Base-by-base conservation (phyloP, 1,140 invertebrate species). In the Cyclargus thomasi region DNA sequence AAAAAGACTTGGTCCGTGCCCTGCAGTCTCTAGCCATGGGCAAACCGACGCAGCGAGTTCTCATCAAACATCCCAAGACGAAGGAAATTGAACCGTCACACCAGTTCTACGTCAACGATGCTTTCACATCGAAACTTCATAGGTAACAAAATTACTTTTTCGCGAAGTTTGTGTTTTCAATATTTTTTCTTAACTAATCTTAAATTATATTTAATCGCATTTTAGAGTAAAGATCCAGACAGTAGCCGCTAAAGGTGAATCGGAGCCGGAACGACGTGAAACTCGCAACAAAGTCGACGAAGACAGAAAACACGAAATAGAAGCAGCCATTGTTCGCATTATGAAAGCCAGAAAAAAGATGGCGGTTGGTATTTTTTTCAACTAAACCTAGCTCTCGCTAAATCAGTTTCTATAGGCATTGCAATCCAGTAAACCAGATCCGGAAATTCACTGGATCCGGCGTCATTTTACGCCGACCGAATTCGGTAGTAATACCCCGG, bases 221-320 rank as follows among this genome's bases (percentile, higher is more conserved):
- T 66, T 75, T 63, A 96, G 96, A 91, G 96, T 97, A 39, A 97
- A 98, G 91, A 97, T 97, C 71, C 96, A 97, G 85, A 97, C 96
- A 55, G 98, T 99, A 70, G 97, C 98, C 36, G 98, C 97, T 7
- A 99, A 99, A 91, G 98, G 98, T 53, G 99, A 99, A 91, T 98
- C 97, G 35, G 99, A 99, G 91, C 99, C 98, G 7, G 99, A 99
- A 89, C 93, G 99, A 71, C 96, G 97, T 86, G 99, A 99, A 92
- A 99, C 98, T 0, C 94, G 98, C 78, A 98, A 94, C 80, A 99
- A 99, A 92, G 98, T 99, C 14, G 99, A 99, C 85, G 99, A 99
- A 90, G 99, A 99, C 91, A 93, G 99, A 70, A 99, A 99, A 90
- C 98, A 99, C 89, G 99, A 99, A 92, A 99, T 99, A 72, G 99